Evolutionary conservation across 2,888 invertebrate genomes (phyloP).

Genomic region (Drosophila sordidula): DNA sequence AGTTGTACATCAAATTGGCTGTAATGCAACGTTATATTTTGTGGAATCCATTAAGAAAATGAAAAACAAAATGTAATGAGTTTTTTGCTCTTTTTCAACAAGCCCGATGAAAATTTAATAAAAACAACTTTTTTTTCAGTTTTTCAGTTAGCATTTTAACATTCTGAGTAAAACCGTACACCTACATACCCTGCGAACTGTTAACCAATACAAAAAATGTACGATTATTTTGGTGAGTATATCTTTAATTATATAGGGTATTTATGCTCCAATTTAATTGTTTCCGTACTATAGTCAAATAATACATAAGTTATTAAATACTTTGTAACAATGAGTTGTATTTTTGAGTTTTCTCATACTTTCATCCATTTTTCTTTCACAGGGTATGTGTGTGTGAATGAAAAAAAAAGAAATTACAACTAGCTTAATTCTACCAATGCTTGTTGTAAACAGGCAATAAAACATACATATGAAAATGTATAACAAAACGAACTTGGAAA

Average conservation of each 20-base stretch:
- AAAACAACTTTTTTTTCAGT: not conserved
- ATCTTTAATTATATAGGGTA: too few species aligned
- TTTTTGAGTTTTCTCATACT: too few species aligned
- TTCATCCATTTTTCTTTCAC: not conserved
- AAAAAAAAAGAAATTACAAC: not conserved
- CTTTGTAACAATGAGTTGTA: too few species aligned
- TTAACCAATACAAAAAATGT: too few species aligned
- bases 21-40: not conserved
- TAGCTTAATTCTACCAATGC: not conserved
- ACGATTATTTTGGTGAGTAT: too few species aligned
- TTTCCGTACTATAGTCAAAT: too few species aligned
- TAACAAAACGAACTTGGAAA: not conserved
- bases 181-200: not conserved
- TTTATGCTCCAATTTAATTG: too few species aligned
- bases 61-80: not conserved
- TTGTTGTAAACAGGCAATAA: not conserved
- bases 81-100: not conserved
- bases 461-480: not conserved
- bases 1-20: not conserved
- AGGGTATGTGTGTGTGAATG: not conserved
- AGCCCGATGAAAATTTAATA: not conserved
- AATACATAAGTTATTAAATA: too few species aligned
- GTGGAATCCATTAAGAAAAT: not conserved
- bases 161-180: not conserved
- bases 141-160: not conserved